Base-by-base conservation (phyloP, 2,113 vertebrate species). In the Paracanthobrama guichenoti region DNA sequence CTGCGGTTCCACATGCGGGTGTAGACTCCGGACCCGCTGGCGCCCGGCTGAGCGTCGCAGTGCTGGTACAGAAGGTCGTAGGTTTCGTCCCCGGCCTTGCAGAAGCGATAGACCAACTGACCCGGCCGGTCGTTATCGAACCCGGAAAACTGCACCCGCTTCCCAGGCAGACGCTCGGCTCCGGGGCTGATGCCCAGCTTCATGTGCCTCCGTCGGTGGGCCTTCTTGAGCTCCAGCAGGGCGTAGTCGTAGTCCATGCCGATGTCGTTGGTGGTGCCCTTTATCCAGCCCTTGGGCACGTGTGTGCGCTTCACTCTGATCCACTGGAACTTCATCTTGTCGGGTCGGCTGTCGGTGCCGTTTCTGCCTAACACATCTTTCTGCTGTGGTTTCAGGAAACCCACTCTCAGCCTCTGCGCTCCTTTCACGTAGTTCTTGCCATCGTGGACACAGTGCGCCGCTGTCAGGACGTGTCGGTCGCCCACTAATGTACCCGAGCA, bases 241-340 rank as follows among this genome's bases (percentile, higher is more conserved):
- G 98, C 96, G 6, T 99, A 99, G 93, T 99, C 98, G n/a, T 99
- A 99, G 95, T 99, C 98, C 98, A 99, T 99, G 72, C 98, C 97
- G 1, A 99, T 97, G 86, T 99, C 98, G 1, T 98, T 99, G 85
- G 96, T 96, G 0, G 96, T 97, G 48, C 97, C 97, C 92, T 97
- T 98, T 88, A 99, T 97, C 98, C 98, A 99, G 22, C 97, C 98
- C 89, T 99, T 99, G 81, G 97, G 97, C n/a, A 99, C 97, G 0
- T 98, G 97, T 0, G 98, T 99, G 85, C 98, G 95, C 90, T 96
- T 98, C 88, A 96, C 98, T 22, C 98, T 93, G 89, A 99, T 99
- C 98, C 98, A 99, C 88, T 99, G 98, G 93, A 99, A 98, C 89
- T 97, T 98, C 96, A 97, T 96, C 89, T 94, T 96, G 64, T 96